Conservation (phyloP, 2,113 vertebrate genomes). For the Motacilla tschutschensis region DNA sequence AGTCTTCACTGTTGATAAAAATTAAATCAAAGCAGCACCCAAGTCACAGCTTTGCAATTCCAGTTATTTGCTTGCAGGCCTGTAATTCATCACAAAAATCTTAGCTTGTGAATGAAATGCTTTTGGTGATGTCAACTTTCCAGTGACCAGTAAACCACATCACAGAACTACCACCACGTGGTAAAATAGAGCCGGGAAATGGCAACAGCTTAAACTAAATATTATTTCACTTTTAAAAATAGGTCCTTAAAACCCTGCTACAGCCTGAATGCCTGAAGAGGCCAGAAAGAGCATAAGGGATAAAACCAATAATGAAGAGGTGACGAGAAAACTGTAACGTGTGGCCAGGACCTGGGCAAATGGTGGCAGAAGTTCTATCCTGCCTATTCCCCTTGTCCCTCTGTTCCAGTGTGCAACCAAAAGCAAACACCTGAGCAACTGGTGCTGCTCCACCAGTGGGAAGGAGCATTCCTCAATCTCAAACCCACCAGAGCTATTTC, state of each 20-base stretch:
- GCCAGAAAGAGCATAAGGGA: not conserved
- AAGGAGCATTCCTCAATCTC: not conserved
- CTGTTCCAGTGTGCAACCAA: accelerated
- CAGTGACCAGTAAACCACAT: slow-evolving; percentile 68
- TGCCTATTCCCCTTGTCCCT: not conserved
- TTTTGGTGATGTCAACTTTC: slow-evolving; percentile 63
- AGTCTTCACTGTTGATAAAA: not conserved
- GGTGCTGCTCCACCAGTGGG: not conserved
- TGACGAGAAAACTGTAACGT: not conserved
- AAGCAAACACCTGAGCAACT: not conserved
- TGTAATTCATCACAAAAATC: slow-evolving; percentile 39
- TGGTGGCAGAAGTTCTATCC: not conserved
- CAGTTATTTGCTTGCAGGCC: slow-evolving; percentile 21
- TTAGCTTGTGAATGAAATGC: slow-evolving; percentile 63
- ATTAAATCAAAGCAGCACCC: not conserved
- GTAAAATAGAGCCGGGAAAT: slow-evolving; percentile 50
- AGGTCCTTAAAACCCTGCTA: not conserved
- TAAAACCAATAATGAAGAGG: not conserved
- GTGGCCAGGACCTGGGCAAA: not conserved
- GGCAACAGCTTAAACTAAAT: slow-evolving; percentile 38
- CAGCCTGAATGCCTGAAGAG: not conserved
- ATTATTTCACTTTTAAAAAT: slow-evolving; percentile 48
- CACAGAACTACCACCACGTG: slow-evolving; percentile 51
- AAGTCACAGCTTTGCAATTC: not conserved
- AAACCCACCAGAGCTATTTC: slow-evolving; percentile 39